Conservation (phyloP, 2,113 vertebrate species). For the Abramis brama region DNA sequence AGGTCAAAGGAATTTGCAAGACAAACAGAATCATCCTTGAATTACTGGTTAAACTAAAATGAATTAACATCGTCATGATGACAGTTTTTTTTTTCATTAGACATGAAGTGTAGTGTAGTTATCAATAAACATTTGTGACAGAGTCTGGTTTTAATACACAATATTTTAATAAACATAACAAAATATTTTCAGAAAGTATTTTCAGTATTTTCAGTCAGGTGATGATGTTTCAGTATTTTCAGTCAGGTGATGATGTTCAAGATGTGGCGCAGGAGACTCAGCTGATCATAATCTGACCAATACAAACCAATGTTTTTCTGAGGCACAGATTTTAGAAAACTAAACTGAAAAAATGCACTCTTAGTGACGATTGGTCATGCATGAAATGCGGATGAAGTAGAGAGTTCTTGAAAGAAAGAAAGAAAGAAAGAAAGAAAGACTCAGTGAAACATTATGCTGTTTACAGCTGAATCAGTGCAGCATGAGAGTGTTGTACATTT, state of each 20-base stretch:
- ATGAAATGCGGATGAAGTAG: neutral
- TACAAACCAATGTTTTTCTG: neutral
- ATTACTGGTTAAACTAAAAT: neutral
- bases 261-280: neutral
- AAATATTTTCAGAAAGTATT: too few relatives aligned
- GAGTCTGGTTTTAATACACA: neutral
- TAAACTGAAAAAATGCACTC: neutral
- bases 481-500: conserved; percentile 37
- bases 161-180: neutral
- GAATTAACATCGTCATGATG: neutral
- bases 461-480: neutral
- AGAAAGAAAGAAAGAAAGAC: neutral
- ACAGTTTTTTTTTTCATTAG: neutral
- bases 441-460: neutral
- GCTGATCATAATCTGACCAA: neutral
- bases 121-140: neutral
- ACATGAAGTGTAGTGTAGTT: neutral
- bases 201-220: too few relatives aligned
- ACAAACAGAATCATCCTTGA: neutral
- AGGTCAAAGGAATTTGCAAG: too few relatives aligned
- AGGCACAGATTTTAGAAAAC: neutral
- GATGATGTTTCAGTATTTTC: too few relatives aligned
- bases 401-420: neutral
- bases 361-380: neutral
- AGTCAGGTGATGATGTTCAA: too few relatives aligned